Conservation (phyloP, 2,797 vertebrate genomes). For the Nannoperca obscura region DNA sequence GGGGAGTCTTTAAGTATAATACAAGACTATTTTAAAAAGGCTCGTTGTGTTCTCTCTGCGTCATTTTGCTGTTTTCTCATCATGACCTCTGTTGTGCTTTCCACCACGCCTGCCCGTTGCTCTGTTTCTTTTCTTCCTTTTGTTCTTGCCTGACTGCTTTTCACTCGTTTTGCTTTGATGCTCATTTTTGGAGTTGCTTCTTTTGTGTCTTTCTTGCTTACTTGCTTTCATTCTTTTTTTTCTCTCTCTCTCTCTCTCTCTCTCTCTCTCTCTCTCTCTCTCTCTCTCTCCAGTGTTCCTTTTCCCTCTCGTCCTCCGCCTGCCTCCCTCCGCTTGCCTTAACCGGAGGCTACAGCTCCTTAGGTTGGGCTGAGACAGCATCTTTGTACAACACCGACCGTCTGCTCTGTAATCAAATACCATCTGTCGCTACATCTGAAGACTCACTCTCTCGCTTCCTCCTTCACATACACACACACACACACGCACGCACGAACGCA, state of each 20-base stretch:
- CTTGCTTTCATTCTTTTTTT: conserved; percentile 76
- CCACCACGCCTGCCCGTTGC: conserved; percentile 60
- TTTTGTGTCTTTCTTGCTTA: conserved; percentile 80
- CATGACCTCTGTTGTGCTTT: conserved; percentile 69
- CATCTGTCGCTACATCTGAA: conserved; percentile 99
- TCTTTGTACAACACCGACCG: conserved; percentile 99
- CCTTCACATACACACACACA: conserved; percentile 37
- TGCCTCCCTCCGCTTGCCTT: conserved; percentile 75
- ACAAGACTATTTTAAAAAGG: conserved; percentile 36
- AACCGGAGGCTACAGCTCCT: conserved; percentile 92
- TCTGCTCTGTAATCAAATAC: conserved; percentile 99
- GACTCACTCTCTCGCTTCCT: conserved; percentile 83
- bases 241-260: conserved; percentile 8
- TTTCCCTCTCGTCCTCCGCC: conserved; percentile 74
- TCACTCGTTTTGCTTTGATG: conserved; percentile 80
- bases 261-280: conserved; percentile 27
- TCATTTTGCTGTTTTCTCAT: conserved; percentile 68
- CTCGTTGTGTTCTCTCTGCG: conserved; percentile 48
- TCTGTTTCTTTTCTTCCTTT: conserved; percentile 74
- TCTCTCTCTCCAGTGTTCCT: conserved; percentile 59
- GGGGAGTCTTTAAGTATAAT: conserved; percentile 36
- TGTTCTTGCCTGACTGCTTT: conserved; percentile 75
- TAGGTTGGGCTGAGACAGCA: conserved; percentile 97
- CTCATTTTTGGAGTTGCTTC: conserved; percentile 80
- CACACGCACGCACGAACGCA: conserved; percentile 39